Conservation (phyloP, 35 echinoderm and acorn worm species). For the Acanthaster planci region DNA sequence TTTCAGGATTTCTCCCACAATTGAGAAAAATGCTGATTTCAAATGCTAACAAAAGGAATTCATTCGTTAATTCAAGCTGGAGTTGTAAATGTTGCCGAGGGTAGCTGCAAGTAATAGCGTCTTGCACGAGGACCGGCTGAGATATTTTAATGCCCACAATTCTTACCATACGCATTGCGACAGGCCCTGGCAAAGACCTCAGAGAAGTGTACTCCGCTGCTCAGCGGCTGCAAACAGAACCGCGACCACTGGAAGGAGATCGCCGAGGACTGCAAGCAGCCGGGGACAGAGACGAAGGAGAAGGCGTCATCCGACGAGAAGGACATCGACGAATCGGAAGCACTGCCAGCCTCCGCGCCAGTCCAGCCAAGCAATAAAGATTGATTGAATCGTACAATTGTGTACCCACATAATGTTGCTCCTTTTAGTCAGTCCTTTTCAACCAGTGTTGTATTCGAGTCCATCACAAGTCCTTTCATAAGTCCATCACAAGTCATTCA, state of each 20-base stretch:
- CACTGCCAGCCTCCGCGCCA: constrained; percentile 5
- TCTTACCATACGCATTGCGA: constrained; percentile 6
- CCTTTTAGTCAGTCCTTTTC: background rate
- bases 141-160: background rate
- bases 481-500: too few species aligned
- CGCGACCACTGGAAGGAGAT: constrained; percentile 85
- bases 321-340: constrained; percentile 93
- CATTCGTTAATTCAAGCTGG: background rate
- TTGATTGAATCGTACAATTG: background rate
- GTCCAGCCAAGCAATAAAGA: constrained; percentile 23
- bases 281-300: constrained; percentile 51
- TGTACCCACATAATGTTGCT: background rate
- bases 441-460: too few species aligned
- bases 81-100: background rate
- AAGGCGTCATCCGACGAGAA: constrained; percentile 70
- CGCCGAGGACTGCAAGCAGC: constrained; percentile 53
- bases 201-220: constrained; percentile 56
- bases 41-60: too few species aligned
- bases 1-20: too few species aligned
- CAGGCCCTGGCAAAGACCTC: constrained; percentile 66
- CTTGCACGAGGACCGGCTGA: background rate
- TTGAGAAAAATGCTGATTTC: too few species aligned
- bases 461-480: too few species aligned
- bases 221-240: constrained; percentile 63
- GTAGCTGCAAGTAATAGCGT: background rate